phyloP scores from a whole-genome alignment of 2,797 vertebrate species.

The Arremon aurantiirostris region DNA sequence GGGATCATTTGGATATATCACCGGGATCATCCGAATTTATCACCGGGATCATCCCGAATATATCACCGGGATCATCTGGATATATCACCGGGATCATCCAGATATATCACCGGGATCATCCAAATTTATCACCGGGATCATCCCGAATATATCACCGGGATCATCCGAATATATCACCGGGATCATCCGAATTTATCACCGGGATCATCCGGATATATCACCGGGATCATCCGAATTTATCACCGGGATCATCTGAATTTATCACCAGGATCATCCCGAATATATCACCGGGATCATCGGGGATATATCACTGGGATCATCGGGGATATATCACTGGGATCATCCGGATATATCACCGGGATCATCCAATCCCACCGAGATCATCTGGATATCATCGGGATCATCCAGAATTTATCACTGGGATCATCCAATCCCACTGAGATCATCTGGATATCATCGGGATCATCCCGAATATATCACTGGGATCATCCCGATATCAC shows the following conservation, averaged over 20 bases:
- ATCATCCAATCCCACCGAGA: background rate
- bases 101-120: background rate
- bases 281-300: background rate
- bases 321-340: rapidly evolving
- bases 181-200: no score
- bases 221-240: background rate
- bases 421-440: rapidly evolving
- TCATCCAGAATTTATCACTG: rapidly evolving
- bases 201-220: no score
- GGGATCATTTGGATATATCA: no score
- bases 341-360: rapidly evolving
- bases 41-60: background rate
- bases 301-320: background rate
- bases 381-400: rapidly evolving
- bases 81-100: rapidly evolving
- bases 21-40: no score
- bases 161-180: no score
- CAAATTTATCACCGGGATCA: background rate
- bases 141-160: rapidly evolving
- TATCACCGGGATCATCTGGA: background rate
- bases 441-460: background rate
- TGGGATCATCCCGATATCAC: no score
- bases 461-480: no score
- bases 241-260: no score
- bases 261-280: no score